A percentile compares a stretch with the other conserved stretches of the same genome.
Evolutionary conservation across 2,797 vertebrate genomes (phyloP).

Genomic region (Phoxinus dragarum): DNA sequence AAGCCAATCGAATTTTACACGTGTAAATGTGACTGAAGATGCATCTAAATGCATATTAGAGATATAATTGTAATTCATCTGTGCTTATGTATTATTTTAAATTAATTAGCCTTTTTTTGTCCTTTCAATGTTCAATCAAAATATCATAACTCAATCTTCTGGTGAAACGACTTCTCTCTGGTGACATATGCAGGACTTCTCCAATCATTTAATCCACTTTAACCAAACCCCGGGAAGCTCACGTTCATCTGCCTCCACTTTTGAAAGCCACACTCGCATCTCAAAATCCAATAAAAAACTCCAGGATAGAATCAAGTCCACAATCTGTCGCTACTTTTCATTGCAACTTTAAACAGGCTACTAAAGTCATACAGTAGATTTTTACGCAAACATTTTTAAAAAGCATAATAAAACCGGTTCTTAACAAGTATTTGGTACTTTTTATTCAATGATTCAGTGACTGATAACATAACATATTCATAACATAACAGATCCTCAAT

Average conservation of each 20-base stretch:
- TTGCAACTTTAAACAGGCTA: neutral
- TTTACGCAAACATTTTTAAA: neutral
- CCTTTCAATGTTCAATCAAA: neutral
- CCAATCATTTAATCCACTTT: neutral
- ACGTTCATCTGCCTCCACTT: neutral
- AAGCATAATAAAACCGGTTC: neutral
- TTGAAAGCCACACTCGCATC: neutral
- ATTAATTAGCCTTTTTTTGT: neutral
- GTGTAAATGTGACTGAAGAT: neutral
- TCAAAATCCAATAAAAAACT: neutral
- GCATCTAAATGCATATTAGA: neutral
- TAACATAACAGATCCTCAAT: neutral
- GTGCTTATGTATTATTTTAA: neutral
- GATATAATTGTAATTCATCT: neutral
- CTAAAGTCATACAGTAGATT: neutral
- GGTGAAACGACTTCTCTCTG: neutral
- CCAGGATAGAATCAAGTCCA: neutral
- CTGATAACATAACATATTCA: neutral
- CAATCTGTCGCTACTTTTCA: too few relatives aligned
- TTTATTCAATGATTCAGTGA: slow-evolving; percentile 4
- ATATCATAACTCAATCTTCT: neutral
- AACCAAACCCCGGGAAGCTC: neutral
- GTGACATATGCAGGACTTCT: neutral
- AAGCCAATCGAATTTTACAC: neutral
- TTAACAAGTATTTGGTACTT: neutral